Evolutionary conservation across 1,140 invertebrate genomes (phyloP).

Genomic region (Neelides sp.): DNA sequence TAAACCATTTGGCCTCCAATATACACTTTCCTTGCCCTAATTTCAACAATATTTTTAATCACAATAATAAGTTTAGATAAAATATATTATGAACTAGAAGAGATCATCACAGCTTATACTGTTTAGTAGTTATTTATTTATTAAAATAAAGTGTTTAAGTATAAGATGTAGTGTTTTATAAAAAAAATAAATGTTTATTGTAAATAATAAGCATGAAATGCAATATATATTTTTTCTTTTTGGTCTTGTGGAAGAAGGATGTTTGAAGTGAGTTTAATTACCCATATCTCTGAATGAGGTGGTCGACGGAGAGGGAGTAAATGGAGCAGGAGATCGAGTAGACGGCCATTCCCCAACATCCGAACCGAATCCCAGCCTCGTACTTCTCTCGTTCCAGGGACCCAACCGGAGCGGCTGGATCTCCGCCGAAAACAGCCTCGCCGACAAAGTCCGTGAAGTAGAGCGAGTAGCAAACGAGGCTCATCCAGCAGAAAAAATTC

Average conservation of each 20-base stretch:
- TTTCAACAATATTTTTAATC: conserved; percentile 27
- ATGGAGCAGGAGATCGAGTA: conserved; percentile 87
- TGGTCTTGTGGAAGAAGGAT: no score
- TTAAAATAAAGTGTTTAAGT: no score
- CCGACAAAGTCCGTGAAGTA: conserved; percentile 97
- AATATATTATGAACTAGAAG: not conserved
- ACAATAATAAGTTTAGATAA: not conserved
- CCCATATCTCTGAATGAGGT: conserved; percentile 68
- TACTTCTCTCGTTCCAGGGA: conserved; percentile 51
- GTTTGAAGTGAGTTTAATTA: no score
- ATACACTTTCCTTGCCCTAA: conserved; percentile 77
- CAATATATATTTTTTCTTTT: no score
- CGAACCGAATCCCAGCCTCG: conserved; percentile 82
- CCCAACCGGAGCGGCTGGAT: conserved; percentile 64
- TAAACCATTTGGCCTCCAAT: conserved; percentile 82
- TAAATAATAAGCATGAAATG: no score
- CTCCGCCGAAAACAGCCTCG: conserved; percentile 82
- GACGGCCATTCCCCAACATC: conserved; percentile 92
- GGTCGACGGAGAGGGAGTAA: conserved; percentile 81
- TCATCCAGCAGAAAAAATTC: conserved; percentile 96
- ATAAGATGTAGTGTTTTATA: no score
- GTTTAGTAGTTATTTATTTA: not conserved
- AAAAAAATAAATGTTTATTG: no score
- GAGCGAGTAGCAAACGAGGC: conserved; percentile 87
- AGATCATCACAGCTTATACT: not conserved